Base-by-base conservation (phyloP, 2,797 vertebrate genomes). In the Melanotaenia parkinsoni region DNA sequence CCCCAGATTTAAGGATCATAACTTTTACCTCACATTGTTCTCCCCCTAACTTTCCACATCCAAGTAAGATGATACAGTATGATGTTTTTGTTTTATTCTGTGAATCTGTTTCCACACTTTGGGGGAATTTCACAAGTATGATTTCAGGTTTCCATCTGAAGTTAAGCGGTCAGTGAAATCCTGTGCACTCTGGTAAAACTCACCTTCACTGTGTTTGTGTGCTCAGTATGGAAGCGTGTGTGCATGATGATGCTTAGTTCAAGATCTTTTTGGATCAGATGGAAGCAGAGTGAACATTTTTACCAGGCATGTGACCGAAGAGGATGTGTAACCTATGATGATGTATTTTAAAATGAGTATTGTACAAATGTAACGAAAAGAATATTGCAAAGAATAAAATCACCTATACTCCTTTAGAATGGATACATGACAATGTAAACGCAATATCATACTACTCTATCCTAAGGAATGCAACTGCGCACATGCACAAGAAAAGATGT, bases 381-480 rank as follows among this genome's bases (percentile, higher is more conserved):
- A 94, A 77, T 94, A 95, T 33, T 33, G 32, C 32, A 33, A 33
- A 33, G 32, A 33, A 33, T 9, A 91, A 92, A 82, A 87, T 94
- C 93, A 94, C 92, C 88, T 94, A 93, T 95, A 95, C 93, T 95
- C 93, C 91, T 93, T 92, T 95, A 95, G 94, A 93, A 93, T 92
- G 93, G 93, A 95, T 93, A 92, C 91, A 92, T 94, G 94, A 94
- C 92, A 88, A 93, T 94, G 94, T 95, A 92, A 94, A 95, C 90
- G 94, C 94, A 95, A 95, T 95, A 95, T 95, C 93, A 93, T 95
- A 94, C 94, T 94, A 94, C 90, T 94, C 91, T 95, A 91, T 94
- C 93, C 92, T 95, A 95, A 95, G 94, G 95, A 95, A 95, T 95
- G 95, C 95, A 95, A 95, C 93, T 93, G 93, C 94, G 76, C 94